Percentiles rank a stretch among this genome's conserved stretches.
Evolutionary conservation across 1,140 invertebrate species (phyloP).

Genomic region (Drosophila kepulauana): DNA sequence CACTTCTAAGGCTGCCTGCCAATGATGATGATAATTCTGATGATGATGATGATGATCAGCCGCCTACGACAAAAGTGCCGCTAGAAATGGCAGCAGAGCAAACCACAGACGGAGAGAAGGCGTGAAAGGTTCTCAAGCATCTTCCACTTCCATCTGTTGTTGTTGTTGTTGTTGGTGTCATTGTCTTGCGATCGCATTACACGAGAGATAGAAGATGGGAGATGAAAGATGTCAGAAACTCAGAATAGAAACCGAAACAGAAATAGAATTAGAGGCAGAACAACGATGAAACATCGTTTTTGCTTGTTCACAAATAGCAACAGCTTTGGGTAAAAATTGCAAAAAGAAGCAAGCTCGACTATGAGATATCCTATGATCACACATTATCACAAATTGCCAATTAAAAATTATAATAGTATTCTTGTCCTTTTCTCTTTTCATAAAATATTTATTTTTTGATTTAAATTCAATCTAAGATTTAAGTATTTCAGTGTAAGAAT

Average conservation of each 20-base stretch:
- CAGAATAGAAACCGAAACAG: constrained; percentile 1
- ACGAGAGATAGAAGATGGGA: constrained; percentile 5
- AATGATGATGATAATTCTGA: not conserved
- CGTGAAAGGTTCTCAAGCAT: constrained; percentile 38
- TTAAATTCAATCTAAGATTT: too few relatives aligned
- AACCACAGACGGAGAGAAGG: constrained; percentile 13
- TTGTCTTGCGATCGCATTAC: constrained; percentile 53
- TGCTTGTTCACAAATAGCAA: constrained; percentile 7
- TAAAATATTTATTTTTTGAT: too few relatives aligned
- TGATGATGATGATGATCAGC: constrained; percentile 33
- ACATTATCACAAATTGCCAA: too few relatives aligned
- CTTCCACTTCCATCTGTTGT: not conserved
- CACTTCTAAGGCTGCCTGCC: constrained; percentile 7
- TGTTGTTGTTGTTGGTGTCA: constrained; percentile 37
- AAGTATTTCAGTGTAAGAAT: too few relatives aligned
- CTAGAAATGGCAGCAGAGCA: constrained; percentile 29
- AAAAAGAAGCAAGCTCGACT: not conserved
- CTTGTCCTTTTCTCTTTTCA: too few relatives aligned
- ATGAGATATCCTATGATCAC: not conserved
- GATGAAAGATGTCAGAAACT: not conserved
- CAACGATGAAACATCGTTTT: not conserved
- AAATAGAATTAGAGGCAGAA: constrained; percentile 8
- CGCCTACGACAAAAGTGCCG: constrained; percentile 41
- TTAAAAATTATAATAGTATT: too few relatives aligned
- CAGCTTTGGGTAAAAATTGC: not conserved